Evolutionary conservation across 2,113 vertebrate species (phyloP), one percentile per base, ranked within the genome.

Genomic region (Brachypteracias leptosomus): DNA sequence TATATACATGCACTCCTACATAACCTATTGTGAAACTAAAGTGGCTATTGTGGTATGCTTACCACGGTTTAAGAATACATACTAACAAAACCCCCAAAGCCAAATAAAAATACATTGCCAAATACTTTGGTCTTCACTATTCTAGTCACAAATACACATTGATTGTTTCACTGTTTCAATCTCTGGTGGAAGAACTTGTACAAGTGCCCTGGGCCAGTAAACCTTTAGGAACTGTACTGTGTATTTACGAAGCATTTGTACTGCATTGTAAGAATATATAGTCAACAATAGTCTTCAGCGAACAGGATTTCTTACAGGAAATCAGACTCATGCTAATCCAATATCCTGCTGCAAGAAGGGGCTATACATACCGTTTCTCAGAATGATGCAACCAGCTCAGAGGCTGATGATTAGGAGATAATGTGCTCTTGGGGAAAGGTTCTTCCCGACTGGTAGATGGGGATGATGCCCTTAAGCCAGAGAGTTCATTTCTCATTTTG

Each of bases 221-320:
- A 16, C 9, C 6, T 73, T 89, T 76, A 58, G 51, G 33, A 89
- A 26, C 15, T 7, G 8, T 17, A 16, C 4, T 65, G 9, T 35
- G 16, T 29, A n/a, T 68, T 87, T 90, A 40, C n/a, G 31, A 90
- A 73, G 15, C 16, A 46, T 62, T 91, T 61, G 18, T 54, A 26
- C 4, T 26, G 2, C 11, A 1, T 5, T 7, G 0, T 77, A 66
- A 59, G 25, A 21, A 12, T 38, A 36, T 35, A 28, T 31, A 58
- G 17, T 24, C 42, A 84, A 26, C 20, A 65, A 65, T 1, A 42
- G 38, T 14, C 31, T 70, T 40, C 49, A 89, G 12, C 1, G 1
- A 76, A 47, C 9, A 70, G 29, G n/a, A 55, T 73, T 88, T 82
- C 73, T 66, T 78, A 16, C 6, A 79, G n/a, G 74, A 95, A 79